These are phyloP conservation scores for Heliconius erato DNA, from an alignment of 2,888 invertebrate species.

Conservation along the genomic window DNA sequence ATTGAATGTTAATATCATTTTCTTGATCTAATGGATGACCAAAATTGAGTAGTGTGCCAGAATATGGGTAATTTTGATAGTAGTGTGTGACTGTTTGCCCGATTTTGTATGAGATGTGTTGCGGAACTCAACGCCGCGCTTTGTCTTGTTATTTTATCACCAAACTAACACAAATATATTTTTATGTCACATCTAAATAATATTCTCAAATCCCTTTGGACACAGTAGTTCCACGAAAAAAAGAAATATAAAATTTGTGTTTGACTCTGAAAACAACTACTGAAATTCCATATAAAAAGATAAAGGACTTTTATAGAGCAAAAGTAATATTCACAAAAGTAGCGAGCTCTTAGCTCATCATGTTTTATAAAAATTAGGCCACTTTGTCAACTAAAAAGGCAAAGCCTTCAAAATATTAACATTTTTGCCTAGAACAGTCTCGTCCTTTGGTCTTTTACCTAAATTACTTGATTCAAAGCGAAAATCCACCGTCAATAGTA, in stretches of 20 bases:
- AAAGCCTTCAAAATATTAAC: neutral
- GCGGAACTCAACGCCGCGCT: neutral
- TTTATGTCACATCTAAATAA: neutral
- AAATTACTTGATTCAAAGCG: slow-evolving; percentile 30
- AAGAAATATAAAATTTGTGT: neutral
- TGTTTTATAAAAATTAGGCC: slow-evolving; percentile 20
- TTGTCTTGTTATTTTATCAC: neutral
- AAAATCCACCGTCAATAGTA: slow-evolving; percentile 25
- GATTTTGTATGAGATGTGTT: neutral
- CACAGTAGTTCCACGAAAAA: neutral
- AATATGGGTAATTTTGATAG: no score
- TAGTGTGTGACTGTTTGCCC: no score
- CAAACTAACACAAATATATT: neutral
- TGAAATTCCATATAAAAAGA: neutral
- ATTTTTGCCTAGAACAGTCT: neutral
- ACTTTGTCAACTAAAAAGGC: slow-evolving; percentile 2
- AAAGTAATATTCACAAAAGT: slow-evolving; percentile 14
- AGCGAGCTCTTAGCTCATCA: neutral
- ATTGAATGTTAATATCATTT: no score
- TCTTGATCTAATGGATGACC: no score
- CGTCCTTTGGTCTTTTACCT: slow-evolving; percentile 22
- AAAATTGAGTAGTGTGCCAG: no score
- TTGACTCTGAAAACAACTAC: slow-evolving; percentile 4
- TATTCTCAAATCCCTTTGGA: neutral
- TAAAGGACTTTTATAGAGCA: neutral